Evolutionary conservation across 2,113 vertebrate species (phyloP), one percentile per base, ranked within the genome.

Genomic region (Heterocephalus glaber): DNA sequence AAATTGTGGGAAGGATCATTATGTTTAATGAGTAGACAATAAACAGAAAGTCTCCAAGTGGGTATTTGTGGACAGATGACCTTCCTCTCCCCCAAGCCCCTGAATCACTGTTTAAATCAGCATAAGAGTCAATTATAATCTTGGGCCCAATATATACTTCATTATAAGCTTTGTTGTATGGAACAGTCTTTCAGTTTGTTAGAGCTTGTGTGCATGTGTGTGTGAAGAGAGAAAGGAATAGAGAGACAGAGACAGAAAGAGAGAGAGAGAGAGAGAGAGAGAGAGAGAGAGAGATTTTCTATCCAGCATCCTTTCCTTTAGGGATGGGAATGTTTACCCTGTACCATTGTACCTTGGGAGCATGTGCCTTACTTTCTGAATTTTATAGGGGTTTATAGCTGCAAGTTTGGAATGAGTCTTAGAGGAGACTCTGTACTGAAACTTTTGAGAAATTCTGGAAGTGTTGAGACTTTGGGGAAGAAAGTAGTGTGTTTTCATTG

Each of bases 21-120:
- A 66, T 28, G 12, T 3, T 52, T 89, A 80, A 41, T 9, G 2
- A 8, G 22, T 86, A 33, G 33, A 3, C 47, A 88, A 49, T 16
- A 22, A 68, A 35, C 24, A 65, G 52, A 52, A 72, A 87, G 76
- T 20, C 76, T 79, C 12, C 16, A 20, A 41, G 76, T 79, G 82
- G 89, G 74, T 96, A 97, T 84, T 96, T 94, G 38, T 61, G 84
- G 92, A 84, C 61, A 97, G 60, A 33, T 96, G 87, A 97, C 54
- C 20, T 92, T 49, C 94, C 54, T 86, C 33, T 96, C 56, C 19
- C 47, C 86, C 61, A 89, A 72, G 66, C 70, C 56, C 60, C 82
- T 97, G 92, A 83, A 90, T 97, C 52, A 70, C 28, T 44, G 60
- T 52, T 30, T 84, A 74, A 90, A 7, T 24, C 38, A 80, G 44